phyloP scores from a whole-genome alignment of 64 coral and sea anemone genomes.

The Actinia equina region DNA sequence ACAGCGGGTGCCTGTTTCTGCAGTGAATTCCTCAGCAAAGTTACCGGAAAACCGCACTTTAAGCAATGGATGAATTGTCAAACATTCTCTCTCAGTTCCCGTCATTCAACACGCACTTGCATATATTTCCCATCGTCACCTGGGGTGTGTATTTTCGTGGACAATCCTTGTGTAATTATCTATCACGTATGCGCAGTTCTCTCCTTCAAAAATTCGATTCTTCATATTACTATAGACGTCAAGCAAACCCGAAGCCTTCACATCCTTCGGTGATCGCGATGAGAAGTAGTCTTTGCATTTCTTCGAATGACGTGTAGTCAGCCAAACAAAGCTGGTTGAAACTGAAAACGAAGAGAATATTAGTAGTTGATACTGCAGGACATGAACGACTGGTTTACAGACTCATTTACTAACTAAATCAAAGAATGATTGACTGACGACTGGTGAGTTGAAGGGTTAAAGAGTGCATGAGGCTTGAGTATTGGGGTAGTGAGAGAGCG shows the following conservation, averaged over 20 bases:
- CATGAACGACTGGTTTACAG: background rate
- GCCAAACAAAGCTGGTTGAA: conserved; percentile 94
- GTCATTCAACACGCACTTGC: no score
- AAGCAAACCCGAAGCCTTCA: conserved; percentile 90
- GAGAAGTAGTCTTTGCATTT: conserved; percentile 77
- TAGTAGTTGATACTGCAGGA: background rate
- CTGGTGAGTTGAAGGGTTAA: no score
- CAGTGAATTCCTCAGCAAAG: no score
- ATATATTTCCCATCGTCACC: no score
- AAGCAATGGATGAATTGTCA: no score
- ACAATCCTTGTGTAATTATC: background rate
- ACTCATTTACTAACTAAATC: background rate
- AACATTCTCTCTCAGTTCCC: no score
- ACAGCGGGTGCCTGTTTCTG: no score
- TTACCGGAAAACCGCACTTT: no score
- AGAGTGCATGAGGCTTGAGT: no score
- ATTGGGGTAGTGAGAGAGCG: no score
- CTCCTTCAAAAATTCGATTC: background rate
- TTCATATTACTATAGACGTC: background rate
- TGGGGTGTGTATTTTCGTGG: background rate
- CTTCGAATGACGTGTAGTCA: conserved; percentile 80
- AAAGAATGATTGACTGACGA: no score
- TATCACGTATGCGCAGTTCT: background rate
- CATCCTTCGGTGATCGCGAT: conserved; percentile 92
- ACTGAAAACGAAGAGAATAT: conserved; percentile 35